Percentiles rank a stretch among this genome's conserved stretches.
These are phyloP conservation scores for Stigmatopora argus DNA, from an alignment of 2,113 vertebrate species.

Conservation along the genomic window DNA sequence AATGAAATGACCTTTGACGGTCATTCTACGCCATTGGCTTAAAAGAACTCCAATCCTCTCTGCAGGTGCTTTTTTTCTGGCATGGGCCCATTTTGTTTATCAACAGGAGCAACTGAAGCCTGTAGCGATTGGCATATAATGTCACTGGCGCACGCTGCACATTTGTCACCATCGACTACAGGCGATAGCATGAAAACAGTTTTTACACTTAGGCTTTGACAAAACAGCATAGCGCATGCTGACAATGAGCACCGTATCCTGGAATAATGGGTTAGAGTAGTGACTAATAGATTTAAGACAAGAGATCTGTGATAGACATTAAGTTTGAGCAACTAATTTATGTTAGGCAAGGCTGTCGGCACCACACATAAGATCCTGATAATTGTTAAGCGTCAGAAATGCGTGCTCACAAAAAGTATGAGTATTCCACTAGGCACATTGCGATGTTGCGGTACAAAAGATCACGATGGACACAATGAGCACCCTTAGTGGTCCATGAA, in stretches of 20 bases:
- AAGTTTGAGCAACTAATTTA: no score
- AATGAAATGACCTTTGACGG: conserved; percentile 21
- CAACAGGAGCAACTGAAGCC: conserved; percentile 14
- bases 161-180: conserved; percentile 55
- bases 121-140: conserved; percentile 33
- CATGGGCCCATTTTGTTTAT: conserved; percentile 43
- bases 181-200: conserved; percentile 41
- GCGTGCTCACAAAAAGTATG: no score
- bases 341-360: no score
- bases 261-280: neutral
- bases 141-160: conserved; percentile 29
- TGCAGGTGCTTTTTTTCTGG: conserved; percentile 6
- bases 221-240: conserved; percentile 27
- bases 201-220: conserved; percentile 38
- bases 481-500: conserved; percentile 11
- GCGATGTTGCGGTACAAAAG: no score
- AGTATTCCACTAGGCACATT: no score
- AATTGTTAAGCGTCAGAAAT: no score
- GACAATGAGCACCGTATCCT: neutral
- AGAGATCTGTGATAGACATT: no score
- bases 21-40: conserved; percentile 19
- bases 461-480: no score
- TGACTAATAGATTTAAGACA: neutral
- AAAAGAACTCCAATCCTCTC: neutral
- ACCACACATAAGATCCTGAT: no score